These are phyloP conservation scores for Diaprepes abbreviatus DNA, from an alignment of 2,888 invertebrate species.

Conservation along the genomic window DNA sequence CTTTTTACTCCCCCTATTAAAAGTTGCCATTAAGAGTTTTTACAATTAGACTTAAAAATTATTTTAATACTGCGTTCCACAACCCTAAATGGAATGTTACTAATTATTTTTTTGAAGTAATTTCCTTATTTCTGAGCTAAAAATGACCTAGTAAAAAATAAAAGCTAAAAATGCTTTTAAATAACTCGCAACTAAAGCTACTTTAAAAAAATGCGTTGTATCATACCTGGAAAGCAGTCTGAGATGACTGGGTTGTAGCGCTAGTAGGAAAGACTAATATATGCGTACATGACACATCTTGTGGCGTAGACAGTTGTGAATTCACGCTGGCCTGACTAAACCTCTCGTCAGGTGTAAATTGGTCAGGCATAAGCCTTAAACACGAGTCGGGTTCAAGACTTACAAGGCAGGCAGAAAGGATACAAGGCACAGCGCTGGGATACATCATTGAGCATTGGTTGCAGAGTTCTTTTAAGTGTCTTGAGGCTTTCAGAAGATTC, in stretches of 20 bases:
- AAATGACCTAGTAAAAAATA: no score
- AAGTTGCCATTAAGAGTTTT: no score
- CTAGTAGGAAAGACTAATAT: conserved; percentile 99
- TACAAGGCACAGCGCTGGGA: conserved; percentile 87
- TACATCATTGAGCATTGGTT: conserved; percentile 88
- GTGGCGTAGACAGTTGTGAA: conserved; percentile 92
- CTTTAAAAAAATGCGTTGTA: no score
- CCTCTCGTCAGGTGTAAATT: conserved; percentile 95
- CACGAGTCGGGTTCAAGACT: conserved; percentile 75
- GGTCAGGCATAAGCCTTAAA: conserved; percentile 92
- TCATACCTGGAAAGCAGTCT: conserved; percentile 74
- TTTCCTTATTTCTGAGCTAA: no score
- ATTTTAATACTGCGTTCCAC: no score
- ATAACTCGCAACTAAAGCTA: no score
- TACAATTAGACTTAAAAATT: no score
- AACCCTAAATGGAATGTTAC: no score
- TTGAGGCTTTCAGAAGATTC: conserved; percentile 88
- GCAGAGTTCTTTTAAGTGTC: conserved; percentile 91
- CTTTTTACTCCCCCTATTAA: no score
- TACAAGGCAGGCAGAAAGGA: conserved; percentile 97
- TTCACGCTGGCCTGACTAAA: conserved; percentile 87
- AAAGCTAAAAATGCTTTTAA: no score
- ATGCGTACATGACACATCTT: conserved; percentile 97
- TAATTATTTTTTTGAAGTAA: no score
- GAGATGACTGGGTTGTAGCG: conserved; percentile 89